A percentile compares a stretch with the other conserved stretches of the same genome.
These are phyloP conservation scores for Coreius guichenoti DNA, from an alignment of 2,797 vertebrate species.

Conservation along the genomic window DNA sequence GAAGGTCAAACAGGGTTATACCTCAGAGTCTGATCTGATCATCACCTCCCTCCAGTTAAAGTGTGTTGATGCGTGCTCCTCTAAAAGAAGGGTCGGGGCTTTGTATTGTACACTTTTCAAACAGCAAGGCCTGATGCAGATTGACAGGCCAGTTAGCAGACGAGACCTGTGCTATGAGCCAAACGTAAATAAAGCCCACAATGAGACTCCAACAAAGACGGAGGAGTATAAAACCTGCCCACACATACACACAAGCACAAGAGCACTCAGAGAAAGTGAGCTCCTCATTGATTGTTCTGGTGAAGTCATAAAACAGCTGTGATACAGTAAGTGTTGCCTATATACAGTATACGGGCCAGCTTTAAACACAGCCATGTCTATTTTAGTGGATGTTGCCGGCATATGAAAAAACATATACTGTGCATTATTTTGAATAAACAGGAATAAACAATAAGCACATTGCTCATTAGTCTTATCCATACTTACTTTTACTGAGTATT, in stretches of 20 bases:
- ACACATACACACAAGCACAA: constrained; percentile 11
- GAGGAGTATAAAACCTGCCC: constrained; percentile 54
- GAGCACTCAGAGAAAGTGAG: constrained; percentile 40
- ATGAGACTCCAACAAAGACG: constrained; percentile 67
- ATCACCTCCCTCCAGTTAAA: constrained; percentile 59
- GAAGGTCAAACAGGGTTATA: constrained; percentile 40
- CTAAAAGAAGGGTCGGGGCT: constrained; percentile 10
- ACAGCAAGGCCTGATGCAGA: constrained; percentile 72
- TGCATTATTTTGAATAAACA: background rate
- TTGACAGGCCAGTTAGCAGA: constrained; percentile 74
- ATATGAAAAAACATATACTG: background rate
- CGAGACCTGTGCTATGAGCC: constrained; percentile 73
- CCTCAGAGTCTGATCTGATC: constrained; percentile 23
- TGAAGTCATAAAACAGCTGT: constrained; percentile 15
- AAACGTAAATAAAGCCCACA: constrained; percentile 69
- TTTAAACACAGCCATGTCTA: background rate
- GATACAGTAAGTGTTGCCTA: background rate
- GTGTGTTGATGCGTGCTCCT: constrained; percentile 56
- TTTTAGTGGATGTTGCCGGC: constrained; percentile 8
- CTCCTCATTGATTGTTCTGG: constrained; percentile 25
- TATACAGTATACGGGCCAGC: background rate
- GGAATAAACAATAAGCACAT: background rate
- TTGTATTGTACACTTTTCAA: constrained; percentile 14
- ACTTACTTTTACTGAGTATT: constrained; percentile 19
- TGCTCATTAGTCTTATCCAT: constrained; percentile 9